Conservation (phyloP, 37 sponge, comb jelly and placozoan species). For the Haliclona indistincta region DNA sequence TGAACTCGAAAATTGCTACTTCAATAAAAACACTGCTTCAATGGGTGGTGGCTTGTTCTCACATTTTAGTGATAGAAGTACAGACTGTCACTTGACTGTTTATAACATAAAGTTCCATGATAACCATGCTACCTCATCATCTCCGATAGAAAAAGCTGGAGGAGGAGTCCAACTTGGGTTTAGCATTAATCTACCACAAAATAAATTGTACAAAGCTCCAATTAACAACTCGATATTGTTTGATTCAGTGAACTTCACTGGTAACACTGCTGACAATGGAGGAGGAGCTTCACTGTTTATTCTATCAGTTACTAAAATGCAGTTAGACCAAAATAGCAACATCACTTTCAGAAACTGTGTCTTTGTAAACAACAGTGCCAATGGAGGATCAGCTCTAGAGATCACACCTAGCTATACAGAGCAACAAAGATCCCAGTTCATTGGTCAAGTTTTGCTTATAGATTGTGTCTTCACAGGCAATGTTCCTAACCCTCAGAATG, state of each 20-base stretch:
- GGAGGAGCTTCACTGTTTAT: background rate
- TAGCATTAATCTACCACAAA: too few species aligned
- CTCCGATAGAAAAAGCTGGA: too few species aligned
- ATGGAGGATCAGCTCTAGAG: background rate
- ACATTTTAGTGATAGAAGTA: too few species aligned
- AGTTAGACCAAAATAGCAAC: background rate
- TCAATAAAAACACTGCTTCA: too few species aligned
- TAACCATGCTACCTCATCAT: background rate
- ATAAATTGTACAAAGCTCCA: too few species aligned
- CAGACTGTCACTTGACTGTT: background rate
- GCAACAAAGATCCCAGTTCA: background rate
- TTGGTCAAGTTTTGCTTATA: background rate
- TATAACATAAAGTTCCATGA: background rate
- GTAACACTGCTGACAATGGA: too few species aligned
- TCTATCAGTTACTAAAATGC: background rate
- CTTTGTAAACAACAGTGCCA: background rate
- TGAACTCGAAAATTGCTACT: too few species aligned
- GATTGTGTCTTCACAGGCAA: background rate
- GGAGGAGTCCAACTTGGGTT: too few species aligned
- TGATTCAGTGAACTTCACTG: too few species aligned
- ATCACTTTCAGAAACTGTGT: background rate
- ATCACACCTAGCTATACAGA: background rate
- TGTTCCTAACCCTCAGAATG: background rate
- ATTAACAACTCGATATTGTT: too few species aligned
- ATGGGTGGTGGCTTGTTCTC: too few species aligned